These are phyloP conservation scores for Acrobasis repandana DNA, from an alignment of 2,888 invertebrate genomes.

Conservation along the genomic window DNA sequence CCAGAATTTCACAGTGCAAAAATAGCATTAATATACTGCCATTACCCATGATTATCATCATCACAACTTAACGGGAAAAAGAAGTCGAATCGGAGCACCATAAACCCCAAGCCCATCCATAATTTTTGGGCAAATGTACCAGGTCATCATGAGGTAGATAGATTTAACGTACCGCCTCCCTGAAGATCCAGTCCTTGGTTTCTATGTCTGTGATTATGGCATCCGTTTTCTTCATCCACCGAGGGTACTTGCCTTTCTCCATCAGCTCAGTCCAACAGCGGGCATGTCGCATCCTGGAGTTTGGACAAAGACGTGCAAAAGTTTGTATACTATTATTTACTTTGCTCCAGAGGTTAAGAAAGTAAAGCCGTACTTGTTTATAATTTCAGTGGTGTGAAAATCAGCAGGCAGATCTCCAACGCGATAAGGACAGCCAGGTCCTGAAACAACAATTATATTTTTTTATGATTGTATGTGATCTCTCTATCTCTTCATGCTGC, in stretches of 20 bases:
- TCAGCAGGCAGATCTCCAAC: conserved; percentile 69
- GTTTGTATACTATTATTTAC: neutral
- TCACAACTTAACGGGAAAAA: too few species aligned
- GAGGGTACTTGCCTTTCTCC: conserved; percentile 53
- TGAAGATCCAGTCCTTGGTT: conserved; percentile 91
- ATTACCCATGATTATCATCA: too few species aligned
- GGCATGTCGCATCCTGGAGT: conserved; percentile 67
- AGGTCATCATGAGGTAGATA: neutral
- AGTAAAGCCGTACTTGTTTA: conserved; percentile 61
- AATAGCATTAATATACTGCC: too few species aligned
- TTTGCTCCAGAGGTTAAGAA: too few species aligned
- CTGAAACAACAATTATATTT: conserved; percentile 35
- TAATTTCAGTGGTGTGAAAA: conserved; percentile 74
- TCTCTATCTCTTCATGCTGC: too few species aligned
- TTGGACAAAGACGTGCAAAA: neutral
- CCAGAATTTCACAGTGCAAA: too few species aligned
- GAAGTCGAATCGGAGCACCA: too few species aligned
- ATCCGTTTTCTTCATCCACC: conserved; percentile 82
- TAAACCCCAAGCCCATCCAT: too few species aligned
- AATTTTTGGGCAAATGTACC: neutral
- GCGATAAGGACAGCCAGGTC: conserved; percentile 63
- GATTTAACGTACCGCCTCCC: conserved; percentile 85
- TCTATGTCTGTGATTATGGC: conserved; percentile 91
- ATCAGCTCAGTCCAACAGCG: conserved; percentile 63
- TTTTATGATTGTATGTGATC: too few species aligned